phyloP scores from a whole-genome alignment of 2,888 invertebrate species.

The Platypus cylindrus region DNA sequence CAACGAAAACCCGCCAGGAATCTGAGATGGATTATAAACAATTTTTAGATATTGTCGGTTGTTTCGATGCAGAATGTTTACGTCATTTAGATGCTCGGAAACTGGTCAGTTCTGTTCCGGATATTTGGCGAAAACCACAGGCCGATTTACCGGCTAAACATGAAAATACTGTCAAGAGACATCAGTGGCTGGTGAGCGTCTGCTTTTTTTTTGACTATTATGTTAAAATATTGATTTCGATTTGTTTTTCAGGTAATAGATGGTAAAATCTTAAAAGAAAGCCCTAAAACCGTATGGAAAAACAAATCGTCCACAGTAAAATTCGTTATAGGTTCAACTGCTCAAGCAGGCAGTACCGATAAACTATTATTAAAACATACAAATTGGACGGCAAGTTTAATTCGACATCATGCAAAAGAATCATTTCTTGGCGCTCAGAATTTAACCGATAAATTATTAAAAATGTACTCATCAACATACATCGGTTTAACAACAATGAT shows the following conservation, averaged over 20 bases:
- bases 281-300: conserved; percentile 54
- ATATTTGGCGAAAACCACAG: conserved; percentile 54
- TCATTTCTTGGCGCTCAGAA: conserved; percentile 52
- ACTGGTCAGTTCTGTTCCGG: conserved; percentile 56
- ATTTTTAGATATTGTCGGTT: conserved; percentile 42
- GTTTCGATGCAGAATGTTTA: conserved; percentile 44
- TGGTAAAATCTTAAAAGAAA: conserved; percentile 52
- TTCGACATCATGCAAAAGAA: conserved; percentile 49
- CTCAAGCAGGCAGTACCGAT: conserved; percentile 57
- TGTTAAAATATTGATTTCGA: too few relatives aligned
- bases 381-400: conserved; percentile 53
- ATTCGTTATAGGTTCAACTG: conserved; percentile 60
- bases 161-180: conserved; percentile 45
- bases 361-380: conserved; percentile 46
- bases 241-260: conserved; percentile 38
- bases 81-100: conserved; percentile 41
- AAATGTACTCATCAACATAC: conserved; percentile 52
- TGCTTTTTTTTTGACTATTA: background rate
- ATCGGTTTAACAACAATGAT: conserved; percentile 59
- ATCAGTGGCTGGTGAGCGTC: conserved; percentile 52
- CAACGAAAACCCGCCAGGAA: conserved; percentile 47
- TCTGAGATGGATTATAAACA: conserved; percentile 48
- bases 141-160: conserved; percentile 39
- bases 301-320: conserved; percentile 33
- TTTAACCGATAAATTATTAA: conserved; percentile 48